Percentiles rank a stretch among this genome's conserved stretches.
Conservation (phyloP, 2,113 vertebrate genomes). For the human (Homo sapiens) region GRCh38 chr17:71390001-71390500, state of each 20-base stretch:
- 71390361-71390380: not conserved
- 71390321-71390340: not conserved
- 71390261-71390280: not conserved
- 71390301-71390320: not conserved
- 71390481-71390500: not conserved
- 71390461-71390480: not conserved
- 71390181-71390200: accelerated
- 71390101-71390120: too few relatives aligned
- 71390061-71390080: not conserved
- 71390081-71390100: not conserved
- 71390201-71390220: not conserved
- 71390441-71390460: not conserved
- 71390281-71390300: not conserved
- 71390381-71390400: not conserved
- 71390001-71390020: not conserved
- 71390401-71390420: not conserved
- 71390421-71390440: not conserved
- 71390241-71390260: not conserved
- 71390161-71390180: not conserved
- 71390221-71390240: too few relatives aligned
- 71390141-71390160: not conserved
- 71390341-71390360: too few relatives aligned
- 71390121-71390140: not conserved
- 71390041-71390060: not conserved
- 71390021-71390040: not conserved